Percentiles rank a stretch among this genome's conserved stretches.
Conservation (phyloP, 2,797 vertebrate species). For the Craterocephalus amniculus region DNA sequence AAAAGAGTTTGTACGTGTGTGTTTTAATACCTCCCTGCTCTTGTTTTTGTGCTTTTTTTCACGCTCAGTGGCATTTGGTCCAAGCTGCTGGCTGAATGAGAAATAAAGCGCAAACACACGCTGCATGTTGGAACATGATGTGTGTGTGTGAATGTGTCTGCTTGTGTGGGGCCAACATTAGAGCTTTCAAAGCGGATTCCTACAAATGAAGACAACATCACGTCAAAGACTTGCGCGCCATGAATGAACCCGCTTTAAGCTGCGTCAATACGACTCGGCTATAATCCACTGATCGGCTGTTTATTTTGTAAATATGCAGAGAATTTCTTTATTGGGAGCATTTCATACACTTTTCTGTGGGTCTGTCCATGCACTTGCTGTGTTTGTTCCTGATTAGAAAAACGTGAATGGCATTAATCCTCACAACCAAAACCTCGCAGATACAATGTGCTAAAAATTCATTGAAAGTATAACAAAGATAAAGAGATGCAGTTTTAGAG, state of each 20-base stretch:
- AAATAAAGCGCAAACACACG: conserved; percentile 61
- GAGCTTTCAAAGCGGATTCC: conserved; percentile 25
- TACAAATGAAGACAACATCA: conserved; percentile 32
- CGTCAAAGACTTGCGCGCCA: conserved; percentile 6
- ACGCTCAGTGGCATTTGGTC: conserved; percentile 52
- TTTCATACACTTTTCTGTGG: conserved; percentile 10
- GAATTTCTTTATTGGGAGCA: conserved; percentile 36
- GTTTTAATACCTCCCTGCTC: conserved; percentile 46
- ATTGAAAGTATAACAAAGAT: conserved; percentile 15
- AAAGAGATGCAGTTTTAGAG: conserved; percentile 20
- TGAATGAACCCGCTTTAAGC: conserved; percentile 27
- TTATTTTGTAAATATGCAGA: conserved; percentile 20
- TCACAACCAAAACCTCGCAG: conserved; percentile 26
- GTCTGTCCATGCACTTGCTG: background rate
- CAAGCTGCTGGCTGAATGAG: conserved; percentile 53
- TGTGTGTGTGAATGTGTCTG: conserved; percentile 18
- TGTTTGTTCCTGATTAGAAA: conserved; percentile 1
- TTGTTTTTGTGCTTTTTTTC: conserved; percentile 54
- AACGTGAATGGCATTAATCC: background rate
- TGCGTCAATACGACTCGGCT: conserved; percentile 25
- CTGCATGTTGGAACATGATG: conserved; percentile 54
- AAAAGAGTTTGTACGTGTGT: background rate
- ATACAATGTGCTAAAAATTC: conserved; percentile 10
- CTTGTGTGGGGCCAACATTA: conserved; percentile 22
- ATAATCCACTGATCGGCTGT: conserved; percentile 27